Evolutionary conservation across 2,797 vertebrate species (phyloP), one percentile per base, ranked within the genome.

Genomic region (Adrianichthys oophorus): DNA sequence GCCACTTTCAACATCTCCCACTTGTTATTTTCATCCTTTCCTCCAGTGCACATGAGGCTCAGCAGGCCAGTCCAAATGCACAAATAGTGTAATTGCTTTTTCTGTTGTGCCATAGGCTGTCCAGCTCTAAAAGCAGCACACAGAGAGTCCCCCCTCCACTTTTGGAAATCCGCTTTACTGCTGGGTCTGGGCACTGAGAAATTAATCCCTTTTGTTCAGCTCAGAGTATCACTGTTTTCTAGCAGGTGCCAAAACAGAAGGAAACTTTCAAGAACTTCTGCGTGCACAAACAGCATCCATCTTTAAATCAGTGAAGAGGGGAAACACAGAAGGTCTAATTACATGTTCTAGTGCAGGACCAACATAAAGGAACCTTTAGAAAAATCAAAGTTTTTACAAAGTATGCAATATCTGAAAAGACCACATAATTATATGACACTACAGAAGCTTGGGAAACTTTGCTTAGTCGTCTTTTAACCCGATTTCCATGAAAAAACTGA

Each of bases 141-240:
- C 74, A 51, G 65, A 71, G 70, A 76, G 67, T 62, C 62, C 56
- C 48, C 41, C 59, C 61, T 41, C 43, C 50, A 54, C 56, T 67
- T 78, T 71, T 73, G 74, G 32, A 79, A 82, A 89, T 82, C 81
- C 65, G 86, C 79, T 89, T 90, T 85, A 76, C 75, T 57, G 72
- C 58, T 68, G 60, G 83, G 87, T 88, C 89, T 85, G 79, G 76
- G 67, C 76, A 78, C 66, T 71, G 58, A 64, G 75, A 87, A 87
- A 90, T 89, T 82, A 88, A 90, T 90, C 83, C 86, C 78, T 87
- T 88, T 86, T 85, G 85, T 90, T 78, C 76, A 84, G 84, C 83
- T 82, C 68, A 50, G 69, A 75, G 70, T 86, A 80, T 87, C 58
- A 44, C 78, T 64, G 32, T 52, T 70, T 76, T 80, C 83, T 84